A percentile compares a stretch with the other conserved stretches of the same genome.
Conservation (phyloP, 2,888 invertebrate species). For the Aradus depressus region DNA sequence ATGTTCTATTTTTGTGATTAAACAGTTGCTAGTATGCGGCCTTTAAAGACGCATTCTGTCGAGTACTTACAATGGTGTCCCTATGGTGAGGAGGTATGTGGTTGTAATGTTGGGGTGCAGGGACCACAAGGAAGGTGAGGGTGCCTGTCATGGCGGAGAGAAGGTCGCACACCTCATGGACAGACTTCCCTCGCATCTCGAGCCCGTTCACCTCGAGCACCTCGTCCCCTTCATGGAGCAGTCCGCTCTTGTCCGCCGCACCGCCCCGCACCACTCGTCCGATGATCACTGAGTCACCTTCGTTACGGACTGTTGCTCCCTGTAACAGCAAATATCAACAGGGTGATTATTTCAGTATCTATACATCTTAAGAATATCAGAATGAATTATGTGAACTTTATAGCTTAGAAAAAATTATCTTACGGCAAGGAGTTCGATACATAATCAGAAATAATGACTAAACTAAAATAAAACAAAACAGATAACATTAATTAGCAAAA, state of each 20-base stretch:
- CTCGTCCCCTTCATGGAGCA: slow-evolving; percentile 94
- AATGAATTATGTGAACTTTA: no score
- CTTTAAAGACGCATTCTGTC: no score
- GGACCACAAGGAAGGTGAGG: slow-evolving; percentile 77
- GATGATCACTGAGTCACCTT: slow-evolving; percentile 90
- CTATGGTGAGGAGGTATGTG: slow-evolving; percentile 25
- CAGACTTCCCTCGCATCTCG: slow-evolving; percentile 89
- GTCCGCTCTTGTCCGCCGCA: slow-evolving; percentile 88
- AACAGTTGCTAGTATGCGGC: no score
- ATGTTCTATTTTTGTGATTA: no score
- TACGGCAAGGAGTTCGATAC: no score
- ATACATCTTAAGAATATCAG: no score
- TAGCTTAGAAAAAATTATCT: no score
- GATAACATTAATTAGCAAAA: no score
- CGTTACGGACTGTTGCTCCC: slow-evolving; percentile 66
- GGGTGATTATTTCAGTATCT: no score
- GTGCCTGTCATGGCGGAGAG: slow-evolving; percentile 88
- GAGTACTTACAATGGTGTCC: slow-evolving; percentile 32
- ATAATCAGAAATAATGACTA: no score
- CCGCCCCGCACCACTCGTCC: slow-evolving; percentile 94
- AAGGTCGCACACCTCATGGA: slow-evolving; percentile 95
- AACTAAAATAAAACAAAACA: no score
- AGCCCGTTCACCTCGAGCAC: slow-evolving; percentile 92
- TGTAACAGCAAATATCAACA: no score
- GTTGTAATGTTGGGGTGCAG: slow-evolving; percentile 44